phyloP scores from a whole-genome alignment of 1,140 invertebrate species.

The Pseudomyrmex gracilis region DNA sequence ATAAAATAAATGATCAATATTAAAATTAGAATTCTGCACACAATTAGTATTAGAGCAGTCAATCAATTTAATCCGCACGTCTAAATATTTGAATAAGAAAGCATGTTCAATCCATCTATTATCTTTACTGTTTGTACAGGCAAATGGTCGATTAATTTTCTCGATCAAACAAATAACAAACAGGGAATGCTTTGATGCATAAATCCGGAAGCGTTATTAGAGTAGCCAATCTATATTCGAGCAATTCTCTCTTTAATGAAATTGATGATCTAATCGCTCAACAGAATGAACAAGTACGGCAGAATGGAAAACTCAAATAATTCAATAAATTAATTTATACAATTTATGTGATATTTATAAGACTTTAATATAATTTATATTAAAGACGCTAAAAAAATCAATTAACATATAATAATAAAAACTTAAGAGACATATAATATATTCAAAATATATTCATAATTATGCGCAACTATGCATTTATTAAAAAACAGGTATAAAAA shows the following conservation, averaged over 20 bases:
- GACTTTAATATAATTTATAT: too few relatives aligned
- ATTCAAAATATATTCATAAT: too few relatives aligned
- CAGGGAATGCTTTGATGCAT: slow-evolving; percentile 51
- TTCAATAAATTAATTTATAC: not conserved
- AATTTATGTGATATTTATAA: too few relatives aligned
- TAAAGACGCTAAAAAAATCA: too few relatives aligned
- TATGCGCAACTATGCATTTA: too few relatives aligned
- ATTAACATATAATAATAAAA: too few relatives aligned
- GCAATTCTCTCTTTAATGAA: slow-evolving; percentile 40
- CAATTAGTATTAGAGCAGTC: slow-evolving; percentile 6
- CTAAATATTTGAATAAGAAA: slow-evolving; percentile 46
- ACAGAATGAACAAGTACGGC: not conserved
- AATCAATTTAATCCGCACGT: slow-evolving; percentile 32
- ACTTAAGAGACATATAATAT: too few relatives aligned
- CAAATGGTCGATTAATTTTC: slow-evolving; percentile 69
- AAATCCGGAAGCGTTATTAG: slow-evolving; percentile 40
- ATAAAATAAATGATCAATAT: not conserved
- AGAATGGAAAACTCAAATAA: not conserved
- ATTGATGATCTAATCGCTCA: slow-evolving; percentile 42
- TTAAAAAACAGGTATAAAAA: too few relatives aligned
- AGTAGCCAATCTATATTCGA: slow-evolving; percentile 42
- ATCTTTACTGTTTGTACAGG: slow-evolving; percentile 15
- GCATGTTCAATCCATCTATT: slow-evolving; percentile 35
- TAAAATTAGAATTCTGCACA: slow-evolving; percentile 3
- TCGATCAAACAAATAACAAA: slow-evolving; percentile 54